Conservation (phyloP, 1,140 invertebrate species). For the Coenobita brevimanus region DNA sequence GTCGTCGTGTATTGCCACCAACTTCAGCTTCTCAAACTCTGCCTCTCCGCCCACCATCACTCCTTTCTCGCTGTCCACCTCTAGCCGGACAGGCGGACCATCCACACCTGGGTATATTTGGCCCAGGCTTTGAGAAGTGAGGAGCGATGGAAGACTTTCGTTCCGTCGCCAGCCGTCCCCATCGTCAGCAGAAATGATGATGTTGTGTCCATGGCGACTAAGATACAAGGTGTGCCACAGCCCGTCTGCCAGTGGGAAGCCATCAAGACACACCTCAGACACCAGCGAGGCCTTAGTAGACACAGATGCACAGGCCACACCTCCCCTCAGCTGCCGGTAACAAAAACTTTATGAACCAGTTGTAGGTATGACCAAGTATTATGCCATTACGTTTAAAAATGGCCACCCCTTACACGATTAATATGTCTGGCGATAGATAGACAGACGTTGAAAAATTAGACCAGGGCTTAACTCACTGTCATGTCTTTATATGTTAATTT, state of each 20-base stretch:
- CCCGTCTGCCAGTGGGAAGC: slow-evolving; percentile 38
- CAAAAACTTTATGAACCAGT: not conserved
- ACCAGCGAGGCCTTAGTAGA: not conserved
- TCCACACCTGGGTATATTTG: not conserved
- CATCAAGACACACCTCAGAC: slow-evolving; percentile 39
- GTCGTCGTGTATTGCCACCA: slow-evolving; percentile 40
- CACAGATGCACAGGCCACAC: slow-evolving; percentile 20
- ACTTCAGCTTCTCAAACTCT: not conserved
- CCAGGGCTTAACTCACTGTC: no score
- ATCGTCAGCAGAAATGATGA: slow-evolving; percentile 33
- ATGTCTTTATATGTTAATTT: no score
- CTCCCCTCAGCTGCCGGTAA: slow-evolving; percentile 15
- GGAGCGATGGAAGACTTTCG: slow-evolving; percentile 15
- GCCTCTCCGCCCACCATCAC: slow-evolving; percentile 26
- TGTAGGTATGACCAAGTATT: not conserved
- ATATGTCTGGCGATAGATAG: not conserved
- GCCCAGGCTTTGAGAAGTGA: not conserved
- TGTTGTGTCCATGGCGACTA: slow-evolving; percentile 32
- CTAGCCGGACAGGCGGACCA: not conserved
- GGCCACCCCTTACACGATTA: no score
- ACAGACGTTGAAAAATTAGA: no score
- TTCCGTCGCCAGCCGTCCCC: slow-evolving; percentile 45
- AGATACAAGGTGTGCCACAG: slow-evolving; percentile 42
- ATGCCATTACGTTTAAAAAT: not conserved
- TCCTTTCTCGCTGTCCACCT: slow-evolving; percentile 27